These are phyloP conservation scores for Rhaphigaster nebulosa DNA, from an alignment of 2,888 invertebrate genomes.

Conservation along the genomic window DNA sequence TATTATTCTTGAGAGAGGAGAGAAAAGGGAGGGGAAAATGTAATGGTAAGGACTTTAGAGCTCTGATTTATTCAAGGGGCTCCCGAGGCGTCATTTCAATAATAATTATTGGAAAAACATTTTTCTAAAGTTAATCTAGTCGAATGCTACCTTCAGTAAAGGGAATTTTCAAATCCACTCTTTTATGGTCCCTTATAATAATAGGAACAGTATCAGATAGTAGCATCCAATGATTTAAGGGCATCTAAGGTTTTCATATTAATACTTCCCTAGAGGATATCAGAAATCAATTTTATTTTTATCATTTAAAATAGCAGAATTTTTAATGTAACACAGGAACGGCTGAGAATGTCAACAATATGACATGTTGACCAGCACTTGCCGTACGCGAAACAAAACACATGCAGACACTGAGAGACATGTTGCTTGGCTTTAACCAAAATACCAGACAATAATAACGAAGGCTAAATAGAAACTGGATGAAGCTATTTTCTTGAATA, in stretches of 20 bases:
- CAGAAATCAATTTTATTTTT: not conserved
- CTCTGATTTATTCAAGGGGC: constrained; percentile 36
- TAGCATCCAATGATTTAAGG: not conserved
- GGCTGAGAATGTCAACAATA: no score
- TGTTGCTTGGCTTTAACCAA: no score
- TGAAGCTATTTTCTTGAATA: no score
- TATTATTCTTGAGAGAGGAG: constrained; percentile 50
- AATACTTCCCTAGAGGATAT: not conserved
- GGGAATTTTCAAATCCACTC: not conserved
- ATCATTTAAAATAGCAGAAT: no score
- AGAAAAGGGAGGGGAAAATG: not conserved
- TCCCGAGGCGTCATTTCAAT: constrained; percentile 38
- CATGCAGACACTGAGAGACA: no score
- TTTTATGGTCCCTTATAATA: not conserved
- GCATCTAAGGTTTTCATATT: not conserved
- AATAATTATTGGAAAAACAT: constrained; percentile 46
- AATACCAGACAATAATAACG: no score
- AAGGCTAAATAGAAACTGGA: no score
- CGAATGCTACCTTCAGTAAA: not conserved
- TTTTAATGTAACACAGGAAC: no score
- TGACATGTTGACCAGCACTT: no score
- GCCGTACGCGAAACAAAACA: no score
- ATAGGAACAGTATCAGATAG: not conserved
- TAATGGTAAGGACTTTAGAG: constrained; percentile 34
- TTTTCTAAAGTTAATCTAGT: constrained; percentile 45